Percentiles rank a stretch among this genome's conserved stretches.
Evolutionary conservation across 1,140 invertebrate species (phyloP).

Genomic region (Lepidotrigona ventralis): DNA sequence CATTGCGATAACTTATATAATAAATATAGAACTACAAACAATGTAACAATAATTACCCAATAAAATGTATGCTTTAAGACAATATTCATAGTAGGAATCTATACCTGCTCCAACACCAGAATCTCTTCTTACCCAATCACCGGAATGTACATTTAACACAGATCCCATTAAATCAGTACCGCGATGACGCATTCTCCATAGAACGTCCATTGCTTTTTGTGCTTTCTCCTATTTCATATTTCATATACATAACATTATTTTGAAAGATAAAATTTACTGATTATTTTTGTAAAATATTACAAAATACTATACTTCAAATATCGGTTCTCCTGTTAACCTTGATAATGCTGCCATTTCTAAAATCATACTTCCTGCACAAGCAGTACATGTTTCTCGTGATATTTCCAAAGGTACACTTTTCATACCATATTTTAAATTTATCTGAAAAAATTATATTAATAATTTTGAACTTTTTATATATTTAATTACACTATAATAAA

Average conservation of each 20-base stretch:
- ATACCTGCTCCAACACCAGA: conserved; percentile 99
- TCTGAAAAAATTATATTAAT: conserved; percentile 78
- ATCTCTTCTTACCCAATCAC: conserved; percentile 97
- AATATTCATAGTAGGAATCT: conserved; percentile 99
- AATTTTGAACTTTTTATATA: conserved; percentile 29
- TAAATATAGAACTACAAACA: conserved; percentile 20
- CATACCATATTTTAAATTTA: conserved; percentile 95
- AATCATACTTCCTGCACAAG: conserved; percentile 99
- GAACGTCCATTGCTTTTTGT: conserved; percentile 96
- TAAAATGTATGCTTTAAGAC: conserved; percentile 94
- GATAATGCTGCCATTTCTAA: conserved; percentile 98
- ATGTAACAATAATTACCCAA: conserved; percentile 78
- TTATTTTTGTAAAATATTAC: conserved; percentile 12
- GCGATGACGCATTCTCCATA: conserved; percentile 96
- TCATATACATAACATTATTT: conserved; percentile 20
- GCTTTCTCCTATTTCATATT: conserved; percentile 87
- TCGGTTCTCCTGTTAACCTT: conserved; percentile 92
- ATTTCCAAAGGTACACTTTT: conserved; percentile 87
- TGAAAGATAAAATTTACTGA: not conserved
- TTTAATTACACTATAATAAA: conserved; percentile 24
- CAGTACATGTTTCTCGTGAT: conserved; percentile 95
- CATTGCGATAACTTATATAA: not conserved
- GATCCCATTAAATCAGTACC: conserved; percentile 96
- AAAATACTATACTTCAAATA: conserved; percentile 89
- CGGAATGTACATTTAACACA: conserved; percentile 97